Evolutionary conservation across 2,113 vertebrate species (phyloP), one percentile per base, ranked within the genome.

Genomic region (Phoenicopterus ruber): DNA sequence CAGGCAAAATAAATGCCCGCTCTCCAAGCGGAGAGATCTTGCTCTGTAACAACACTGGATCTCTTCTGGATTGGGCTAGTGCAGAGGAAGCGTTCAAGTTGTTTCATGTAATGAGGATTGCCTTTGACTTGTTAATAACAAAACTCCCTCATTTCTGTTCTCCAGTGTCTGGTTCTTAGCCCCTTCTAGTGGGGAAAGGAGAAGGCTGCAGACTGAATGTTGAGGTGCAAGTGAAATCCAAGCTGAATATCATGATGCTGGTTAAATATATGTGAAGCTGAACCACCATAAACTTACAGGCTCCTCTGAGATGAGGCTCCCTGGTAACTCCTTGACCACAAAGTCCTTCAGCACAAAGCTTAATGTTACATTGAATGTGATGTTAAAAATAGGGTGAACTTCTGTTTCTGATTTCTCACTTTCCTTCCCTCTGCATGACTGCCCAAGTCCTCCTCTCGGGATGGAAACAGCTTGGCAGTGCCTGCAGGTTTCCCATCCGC

Each of bases 111-210:
- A 6, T 10, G 40, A 42, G 24, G 17, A 10, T 46, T 49, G 29
- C n/a, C 44, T 40, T 34, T 57, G n/a, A 26, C 28, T 29, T 32
- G 65, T 10, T 34, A 7, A 0, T 9, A 17, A 13, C 0, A 1
- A 10, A 59, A 13, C 50, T 72, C 24, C 4, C 4, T 8, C 2
- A 24, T 3, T 69, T 32, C 57, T 69, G 40, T 34, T 42, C 36
- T 9, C 58, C 58, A 4, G 31, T 25, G 34, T 13, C 57, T 76
- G 49, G 47, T 25, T 58, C 74, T 72, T 34, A 86, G 95, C 84
- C 50, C 90, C 90, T 82, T 90, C 93, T 94, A 90, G 87, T 12
- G 85, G 92, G 63, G 77, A 44, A 85, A 79, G 40, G 32, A 50
- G 52, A 63, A 63, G 57, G 80, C 47, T 95, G 93, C 95, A 95